Evolutionary conservation across 92 coral and sea anemone genomes (phyloP).

Genomic region (Pocillopora grandis): DNA sequence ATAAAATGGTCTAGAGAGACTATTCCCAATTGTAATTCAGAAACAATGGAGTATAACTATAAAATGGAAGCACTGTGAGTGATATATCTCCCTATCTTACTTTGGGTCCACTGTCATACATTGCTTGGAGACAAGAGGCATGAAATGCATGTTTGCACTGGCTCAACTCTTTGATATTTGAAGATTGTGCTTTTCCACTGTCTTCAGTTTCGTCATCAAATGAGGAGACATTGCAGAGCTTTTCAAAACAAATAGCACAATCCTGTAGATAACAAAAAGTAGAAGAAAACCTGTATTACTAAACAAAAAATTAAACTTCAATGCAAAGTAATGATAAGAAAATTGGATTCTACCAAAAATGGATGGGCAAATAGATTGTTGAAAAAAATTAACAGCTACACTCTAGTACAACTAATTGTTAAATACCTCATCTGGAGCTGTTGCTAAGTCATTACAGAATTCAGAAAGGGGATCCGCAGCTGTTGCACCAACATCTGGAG

Average conservation of each 20-base stretch:
- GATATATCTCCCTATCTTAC: not conserved
- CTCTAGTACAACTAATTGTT: not conserved
- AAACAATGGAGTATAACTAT: no score
- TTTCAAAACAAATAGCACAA: slow-evolving; percentile 94
- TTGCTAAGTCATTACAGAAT: slow-evolving; percentile 47
- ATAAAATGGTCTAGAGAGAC: no score
- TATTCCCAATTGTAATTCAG: no score
- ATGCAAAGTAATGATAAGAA: not conserved
- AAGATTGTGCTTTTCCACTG: slow-evolving; percentile 41
- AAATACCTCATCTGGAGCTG: slow-evolving; percentile 55
- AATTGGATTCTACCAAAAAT: no score
- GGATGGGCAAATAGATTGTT: not conserved
- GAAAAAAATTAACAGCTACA: not conserved
- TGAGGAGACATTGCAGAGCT: slow-evolving; percentile 73
- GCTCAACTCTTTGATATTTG: slow-evolving; percentile 52
- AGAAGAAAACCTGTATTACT: not conserved
- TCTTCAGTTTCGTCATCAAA: slow-evolving; percentile 49
- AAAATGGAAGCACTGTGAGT: no score
- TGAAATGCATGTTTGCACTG: slow-evolving; percentile 89
- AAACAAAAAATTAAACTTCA: no score
- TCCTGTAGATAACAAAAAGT: slow-evolving; percentile 51
- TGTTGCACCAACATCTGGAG: slow-evolving; percentile 8
- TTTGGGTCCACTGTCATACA: slow-evolving; percentile 77
- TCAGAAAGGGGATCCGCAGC: slow-evolving; percentile 45
- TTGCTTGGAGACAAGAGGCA: slow-evolving; percentile 70